These are phyloP conservation scores for Manduca sexta DNA, from an alignment of 1,140 invertebrate species.

Conservation along the genomic window DNA sequence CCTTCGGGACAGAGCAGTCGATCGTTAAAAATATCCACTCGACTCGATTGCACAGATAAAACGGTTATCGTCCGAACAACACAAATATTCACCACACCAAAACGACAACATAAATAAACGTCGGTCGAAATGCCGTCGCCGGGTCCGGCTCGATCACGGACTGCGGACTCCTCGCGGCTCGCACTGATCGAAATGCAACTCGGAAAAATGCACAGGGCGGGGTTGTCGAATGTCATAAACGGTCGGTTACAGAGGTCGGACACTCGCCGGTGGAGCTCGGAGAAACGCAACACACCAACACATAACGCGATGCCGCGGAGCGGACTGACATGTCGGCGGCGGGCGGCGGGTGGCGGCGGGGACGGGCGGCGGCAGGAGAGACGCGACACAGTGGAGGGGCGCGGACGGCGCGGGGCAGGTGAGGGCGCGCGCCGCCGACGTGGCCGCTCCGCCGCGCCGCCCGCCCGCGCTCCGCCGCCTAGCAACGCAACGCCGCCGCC, in stretches of 20 bases:
- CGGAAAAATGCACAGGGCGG: slow-evolving; percentile 65
- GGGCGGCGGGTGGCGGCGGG: slow-evolving; percentile 22
- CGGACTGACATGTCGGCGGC: slow-evolving; percentile 39
- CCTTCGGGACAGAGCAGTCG: slow-evolving; percentile 55
- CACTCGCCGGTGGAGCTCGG: slow-evolving; percentile 35
- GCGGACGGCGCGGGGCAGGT: slow-evolving; percentile 17
- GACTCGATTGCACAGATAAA: slow-evolving; percentile 66
- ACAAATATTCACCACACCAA: slow-evolving; percentile 72
- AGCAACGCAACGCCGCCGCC: slow-evolving; percentile 37
- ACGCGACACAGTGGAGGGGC: slow-evolving; percentile 22
- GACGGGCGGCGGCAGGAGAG: slow-evolving; percentile 16
- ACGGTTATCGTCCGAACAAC: slow-evolving; percentile 68
- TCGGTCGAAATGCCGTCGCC: slow-evolving; percentile 42
- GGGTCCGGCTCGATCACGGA: slow-evolving; percentile 27
- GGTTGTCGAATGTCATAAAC: slow-evolving; percentile 68
- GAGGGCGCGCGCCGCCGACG: slow-evolving; percentile 19
- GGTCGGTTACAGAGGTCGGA: slow-evolving; percentile 63
- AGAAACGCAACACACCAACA: slow-evolving; percentile 31
- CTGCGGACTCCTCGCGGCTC: slow-evolving; percentile 50
- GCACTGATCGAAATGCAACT: slow-evolving; percentile 59
- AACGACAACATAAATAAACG: slow-evolving; percentile 72
- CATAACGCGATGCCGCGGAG: slow-evolving; percentile 43
- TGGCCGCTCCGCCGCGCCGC: slow-evolving; percentile 25
- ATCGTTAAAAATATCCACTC: slow-evolving; percentile 64
- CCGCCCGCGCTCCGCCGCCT: slow-evolving; percentile 23